phyloP scores from a whole-genome alignment of 2,888 invertebrate genomes.

The Pseudanteris insignis region DNA sequence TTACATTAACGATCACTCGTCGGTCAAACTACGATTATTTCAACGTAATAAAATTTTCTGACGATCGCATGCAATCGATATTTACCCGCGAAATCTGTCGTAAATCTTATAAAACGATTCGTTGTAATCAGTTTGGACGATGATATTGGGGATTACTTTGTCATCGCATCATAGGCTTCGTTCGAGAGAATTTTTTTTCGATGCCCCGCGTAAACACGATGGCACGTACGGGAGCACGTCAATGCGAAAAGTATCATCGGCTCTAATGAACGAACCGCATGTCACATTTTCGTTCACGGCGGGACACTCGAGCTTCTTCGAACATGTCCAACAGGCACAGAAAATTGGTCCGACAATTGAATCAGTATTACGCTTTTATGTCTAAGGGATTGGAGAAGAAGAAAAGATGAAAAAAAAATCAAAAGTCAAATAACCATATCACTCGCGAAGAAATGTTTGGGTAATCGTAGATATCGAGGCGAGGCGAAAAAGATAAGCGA shows the following conservation, averaged over 20 bases:
- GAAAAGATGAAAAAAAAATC: constrained; percentile 40
- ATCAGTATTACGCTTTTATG: constrained; percentile 57
- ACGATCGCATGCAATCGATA: no score
- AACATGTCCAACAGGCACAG: constrained; percentile 42
- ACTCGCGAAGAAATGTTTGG: constrained; percentile 45
- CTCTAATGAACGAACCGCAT: constrained; percentile 9
- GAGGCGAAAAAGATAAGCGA: constrained; percentile 25
- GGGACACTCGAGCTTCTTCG: constrained; percentile 10
- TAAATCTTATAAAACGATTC: no score
- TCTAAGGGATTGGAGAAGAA: constrained; percentile 12
- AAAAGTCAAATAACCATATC: constrained; percentile 59
- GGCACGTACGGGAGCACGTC: no score
- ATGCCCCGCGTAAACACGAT: no score
- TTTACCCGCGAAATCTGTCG: no score
- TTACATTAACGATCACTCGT: no score
- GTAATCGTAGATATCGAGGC: constrained; percentile 25
- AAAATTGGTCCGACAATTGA: constrained; percentile 55
- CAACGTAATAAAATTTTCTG: no score
- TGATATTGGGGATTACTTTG: no score
- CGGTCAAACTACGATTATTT: no score
- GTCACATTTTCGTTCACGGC: constrained; percentile 14
- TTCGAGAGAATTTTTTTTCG: not conserved
- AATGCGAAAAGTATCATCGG: no score
- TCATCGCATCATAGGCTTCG: constrained; percentile 5
- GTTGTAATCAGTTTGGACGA: no score